Conservation (phyloP, 1,140 invertebrate genomes). For the Procambarus clarkii region DNA sequence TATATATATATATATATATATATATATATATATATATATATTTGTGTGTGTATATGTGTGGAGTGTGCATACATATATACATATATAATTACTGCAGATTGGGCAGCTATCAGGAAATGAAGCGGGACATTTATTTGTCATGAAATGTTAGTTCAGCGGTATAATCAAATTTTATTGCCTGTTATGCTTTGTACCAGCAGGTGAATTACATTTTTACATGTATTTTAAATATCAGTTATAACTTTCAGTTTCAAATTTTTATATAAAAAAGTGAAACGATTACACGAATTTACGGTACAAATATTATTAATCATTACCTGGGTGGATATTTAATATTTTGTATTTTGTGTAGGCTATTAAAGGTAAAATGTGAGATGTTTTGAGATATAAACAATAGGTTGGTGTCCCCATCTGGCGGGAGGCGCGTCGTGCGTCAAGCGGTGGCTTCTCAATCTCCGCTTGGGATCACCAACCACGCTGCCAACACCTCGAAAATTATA, state of each 20-base stretch:
- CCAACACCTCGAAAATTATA: slow-evolving; percentile 5
- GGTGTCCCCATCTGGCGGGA: not conserved
- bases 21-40: slow-evolving; percentile 26
- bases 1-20: slow-evolving; percentile 10
- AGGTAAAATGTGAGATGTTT: not conserved
- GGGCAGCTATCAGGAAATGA: not conserved
- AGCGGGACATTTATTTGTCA: slow-evolving; percentile 10
- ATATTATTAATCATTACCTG: not conserved
- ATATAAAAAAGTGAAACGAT: not conserved
- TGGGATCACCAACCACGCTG: slow-evolving; percentile 12
- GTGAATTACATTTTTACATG: not conserved
- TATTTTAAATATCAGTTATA: not conserved
- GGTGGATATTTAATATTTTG: no score
- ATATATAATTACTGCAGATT: slow-evolving; percentile 1
- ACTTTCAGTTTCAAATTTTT: not conserved
- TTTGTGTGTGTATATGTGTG: slow-evolving; percentile 1
- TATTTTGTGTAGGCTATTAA: not conserved
- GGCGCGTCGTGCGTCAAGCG: not conserved
- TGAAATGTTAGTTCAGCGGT: not conserved
- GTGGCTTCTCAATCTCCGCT: slow-evolving; percentile 23
- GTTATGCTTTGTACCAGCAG: not conserved
- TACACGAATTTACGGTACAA: not conserved
- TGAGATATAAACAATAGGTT: slow-evolving; percentile 14
- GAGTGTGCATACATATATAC: slow-evolving; percentile 19
- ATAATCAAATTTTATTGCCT: not conserved